Evolutionary conservation across 2,888 invertebrate species (phyloP), one percentile per base, ranked within the genome.

Genomic region (Apotomis betuletana): DNA sequence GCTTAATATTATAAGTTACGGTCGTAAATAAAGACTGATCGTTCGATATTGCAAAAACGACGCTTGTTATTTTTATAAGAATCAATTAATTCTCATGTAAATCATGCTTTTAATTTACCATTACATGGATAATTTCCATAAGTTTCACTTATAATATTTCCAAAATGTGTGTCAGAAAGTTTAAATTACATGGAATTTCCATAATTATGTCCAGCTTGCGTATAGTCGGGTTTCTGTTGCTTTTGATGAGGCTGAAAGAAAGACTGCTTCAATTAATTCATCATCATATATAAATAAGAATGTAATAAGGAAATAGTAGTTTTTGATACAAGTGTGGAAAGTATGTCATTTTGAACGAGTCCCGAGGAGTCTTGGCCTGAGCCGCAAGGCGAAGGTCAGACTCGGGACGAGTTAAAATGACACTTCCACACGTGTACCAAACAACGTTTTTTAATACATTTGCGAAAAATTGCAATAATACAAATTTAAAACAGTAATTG

Each of bases 1-100:
- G 41, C 41, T 41, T 6, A 41, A 41, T 41, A 41, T 41, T 41
- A 41, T 41, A 41, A 5, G 41, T 41, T 41, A 41, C 41, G 52
- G 52, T 15, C 15, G 44, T 27, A 8, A 44, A 9, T 44, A 60
- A 13, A 60, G 49, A 49, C 6, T 6, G 46, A 41, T 64, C 15
- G 41, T 12, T 55, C 12, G 15, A 64, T 64, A 54, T 55, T 12
- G 41, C 64, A 41, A 27, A 49, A 61, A 12, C 4, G 1, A 15
- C 54, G n/a, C 65, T 46, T 8, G 8, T 46, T 57, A 46, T n/a
- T 27, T 57, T 65, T 15, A 57, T 57, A 36, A 65, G 55, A 57
- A 65, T 46, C 65, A 57, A 64, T 57, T n/a, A 46, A 65, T 57
- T 64, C 15, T 65, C 44, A 65, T 65, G 65, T 57, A 65, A 65